Conservation (phyloP, 2,888 invertebrate species). For the Cistogaster globosa region DNA sequence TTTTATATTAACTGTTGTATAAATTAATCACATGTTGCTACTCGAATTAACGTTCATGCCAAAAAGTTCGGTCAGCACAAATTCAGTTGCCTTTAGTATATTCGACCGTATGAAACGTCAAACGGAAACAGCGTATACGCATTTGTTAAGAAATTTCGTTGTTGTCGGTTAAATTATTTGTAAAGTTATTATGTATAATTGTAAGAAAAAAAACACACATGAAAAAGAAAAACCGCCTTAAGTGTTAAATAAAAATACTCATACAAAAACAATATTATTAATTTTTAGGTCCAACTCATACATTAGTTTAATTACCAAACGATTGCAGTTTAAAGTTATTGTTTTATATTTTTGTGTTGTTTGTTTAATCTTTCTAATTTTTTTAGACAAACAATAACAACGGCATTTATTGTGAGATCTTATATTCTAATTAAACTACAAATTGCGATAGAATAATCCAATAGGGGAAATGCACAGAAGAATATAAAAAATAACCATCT, state of each 20-base stretch:
- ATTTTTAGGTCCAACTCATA: too few relatives aligned
- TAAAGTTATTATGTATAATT: too few relatives aligned
- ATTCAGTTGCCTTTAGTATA: constrained; percentile 62
- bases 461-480: too few relatives aligned
- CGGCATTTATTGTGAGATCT: constrained; percentile 15
- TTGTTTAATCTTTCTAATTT: background rate
- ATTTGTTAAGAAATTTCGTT: background rate
- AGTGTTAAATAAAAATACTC: background rate
- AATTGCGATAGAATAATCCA: too few relatives aligned
- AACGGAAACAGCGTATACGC: constrained; percentile 64
- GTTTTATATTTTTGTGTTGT: background rate
- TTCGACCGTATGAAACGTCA: constrained; percentile 39
- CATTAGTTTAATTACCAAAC: too few relatives aligned
- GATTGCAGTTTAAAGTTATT: background rate
- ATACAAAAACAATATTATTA: too few relatives aligned
- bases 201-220: too few relatives aligned
- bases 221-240: background rate
- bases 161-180: too few relatives aligned
- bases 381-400: constrained; percentile 44
- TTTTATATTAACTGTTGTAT: background rate
- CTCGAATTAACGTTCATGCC: constrained; percentile 25
- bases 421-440: constrained; percentile 19
- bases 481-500: background rate
- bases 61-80: constrained; percentile 18
- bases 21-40: constrained; percentile 28